Evolutionary conservation across 2,797 vertebrate species (phyloP).

Genomic region (Capromys pilorides): DNA sequence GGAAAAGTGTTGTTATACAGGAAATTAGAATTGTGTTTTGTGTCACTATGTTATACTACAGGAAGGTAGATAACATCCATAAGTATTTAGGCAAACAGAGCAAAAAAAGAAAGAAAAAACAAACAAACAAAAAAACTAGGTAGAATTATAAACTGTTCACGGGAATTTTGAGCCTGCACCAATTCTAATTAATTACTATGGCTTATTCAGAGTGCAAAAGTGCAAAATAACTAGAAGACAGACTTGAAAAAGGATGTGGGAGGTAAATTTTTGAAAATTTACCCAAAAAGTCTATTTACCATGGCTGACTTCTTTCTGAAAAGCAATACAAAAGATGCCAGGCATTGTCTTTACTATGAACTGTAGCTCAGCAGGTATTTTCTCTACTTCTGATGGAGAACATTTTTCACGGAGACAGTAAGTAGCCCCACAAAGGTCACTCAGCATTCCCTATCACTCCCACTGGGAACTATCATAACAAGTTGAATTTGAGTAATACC

Average conservation of each 20-base stretch:
- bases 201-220: not conserved
- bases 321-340: conserved; percentile 29
- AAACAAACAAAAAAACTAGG: not conserved
- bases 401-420: conserved; percentile 55
- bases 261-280: conserved; percentile 31
- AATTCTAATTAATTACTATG: not conserved
- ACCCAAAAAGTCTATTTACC: not conserved
- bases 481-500: conserved; percentile 46
- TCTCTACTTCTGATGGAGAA: conserved; percentile 29
- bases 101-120: not conserved
- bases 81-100: not conserved
- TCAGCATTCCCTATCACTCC: conserved; percentile 51
- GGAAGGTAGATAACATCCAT: not conserved
- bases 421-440: conserved; percentile 60
- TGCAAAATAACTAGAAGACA: not conserved
- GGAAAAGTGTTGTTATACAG: not conserved
- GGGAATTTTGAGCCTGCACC: not conserved
- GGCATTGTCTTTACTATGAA: conserved; percentile 10
- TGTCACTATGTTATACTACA: not conserved
- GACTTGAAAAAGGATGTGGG: not conserved
- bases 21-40: not conserved
- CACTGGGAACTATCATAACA: conserved; percentile 62
- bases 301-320: not conserved
- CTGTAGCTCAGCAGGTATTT: conserved; percentile 57
- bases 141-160: not conserved